Conservation (phyloP, 2,888 invertebrate genomes). For the Andrena haemorrhoa region DNA sequence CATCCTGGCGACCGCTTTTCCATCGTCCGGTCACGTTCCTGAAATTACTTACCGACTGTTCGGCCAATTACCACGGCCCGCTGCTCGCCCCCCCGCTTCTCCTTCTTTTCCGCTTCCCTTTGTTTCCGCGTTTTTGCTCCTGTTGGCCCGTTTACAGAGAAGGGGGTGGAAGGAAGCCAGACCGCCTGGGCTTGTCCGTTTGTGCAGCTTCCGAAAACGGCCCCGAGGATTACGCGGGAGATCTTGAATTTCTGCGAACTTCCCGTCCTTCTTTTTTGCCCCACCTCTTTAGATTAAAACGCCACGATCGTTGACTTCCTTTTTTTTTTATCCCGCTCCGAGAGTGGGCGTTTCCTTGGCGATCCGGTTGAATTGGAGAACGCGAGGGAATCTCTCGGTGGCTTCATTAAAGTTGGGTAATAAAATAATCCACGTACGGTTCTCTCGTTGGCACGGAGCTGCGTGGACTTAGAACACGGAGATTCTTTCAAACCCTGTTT, state of each 20-base stretch:
- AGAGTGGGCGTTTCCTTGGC: not conserved
- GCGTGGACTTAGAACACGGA: not conserved
- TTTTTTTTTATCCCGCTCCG: not conserved
- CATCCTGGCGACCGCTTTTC: slow-evolving; percentile 63
- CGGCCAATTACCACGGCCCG: slow-evolving; percentile 68
- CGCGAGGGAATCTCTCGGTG: not conserved
- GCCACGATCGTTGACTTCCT: slow-evolving; percentile 33
- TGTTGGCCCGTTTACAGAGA: slow-evolving; percentile 40
- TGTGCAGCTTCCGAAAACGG: slow-evolving; percentile 36
- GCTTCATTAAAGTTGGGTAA: slow-evolving; percentile 29
- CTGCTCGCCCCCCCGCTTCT: slow-evolving; percentile 49
- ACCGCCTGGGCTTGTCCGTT: slow-evolving; percentile 28
- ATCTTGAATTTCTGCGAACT: slow-evolving; percentile 44
- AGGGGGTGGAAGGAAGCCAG: not conserved
- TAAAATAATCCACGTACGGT: slow-evolving; percentile 10
- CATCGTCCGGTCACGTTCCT: slow-evolving; percentile 64
- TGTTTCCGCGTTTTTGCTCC: slow-evolving; percentile 19
- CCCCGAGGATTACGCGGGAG: slow-evolving; percentile 39
- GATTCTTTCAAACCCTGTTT: not conserved
- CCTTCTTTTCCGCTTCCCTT: slow-evolving; percentile 34
- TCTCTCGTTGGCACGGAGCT: not conserved
- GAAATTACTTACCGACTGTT: slow-evolving; percentile 71
- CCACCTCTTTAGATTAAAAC: slow-evolving; percentile 42
- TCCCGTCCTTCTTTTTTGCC: not conserved
- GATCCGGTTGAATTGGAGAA: not conserved